Evolutionary conservation across 2,113 vertebrate genomes (phyloP), one percentile per base, ranked within the genome.

Genomic region (Pseudorhombus dupliciocellatus): DNA sequence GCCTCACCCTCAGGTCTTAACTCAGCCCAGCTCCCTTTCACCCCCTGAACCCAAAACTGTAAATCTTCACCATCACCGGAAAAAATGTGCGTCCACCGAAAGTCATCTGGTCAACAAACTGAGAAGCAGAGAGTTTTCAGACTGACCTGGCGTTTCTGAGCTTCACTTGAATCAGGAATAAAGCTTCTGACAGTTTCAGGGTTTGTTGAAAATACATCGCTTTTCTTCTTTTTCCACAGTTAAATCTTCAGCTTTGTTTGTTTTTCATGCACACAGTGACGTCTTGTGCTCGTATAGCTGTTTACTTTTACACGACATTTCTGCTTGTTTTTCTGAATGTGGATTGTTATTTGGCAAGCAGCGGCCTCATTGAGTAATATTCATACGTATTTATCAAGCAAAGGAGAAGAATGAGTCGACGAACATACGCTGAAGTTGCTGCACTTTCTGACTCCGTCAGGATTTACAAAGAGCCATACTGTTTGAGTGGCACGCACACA

Each of bases 1-100:
- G 63, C 72, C 69, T 88, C 85, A 79, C 79, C 81, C 86, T 55
- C 67, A 7, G 64, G 76, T 77, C 56, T 21, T 73, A 72, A 77
- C 65, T 85, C 84, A 84, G 26, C 70, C 66, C 30, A 26, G 73
- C 77, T 80, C 68, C 75, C 68, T 66, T 66, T 66, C 62, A 62
- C 64, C 77, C 76, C 74, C 75, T 60, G 78, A 83, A 65, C 85
- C 73, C 68, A 5, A n/a, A 42, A 26, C 56, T 37, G 61, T 85
- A 84, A 86, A 89, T 88, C 85, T 80, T 22, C 2, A 68, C 68
- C 48, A 10, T 57, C 26, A n/a, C 15, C 34, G 21, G 62, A 71
- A 77, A 46, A 50, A 73, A 78, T 61, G 53, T 1, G 28, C 8
- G 12, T 53, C 58, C 46, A 48, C 53, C n/a, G 28, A 60, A 61